Evolutionary conservation across 2,797 vertebrate genomes (phyloP).

Genomic region (Coregonus suidteri): DNA sequence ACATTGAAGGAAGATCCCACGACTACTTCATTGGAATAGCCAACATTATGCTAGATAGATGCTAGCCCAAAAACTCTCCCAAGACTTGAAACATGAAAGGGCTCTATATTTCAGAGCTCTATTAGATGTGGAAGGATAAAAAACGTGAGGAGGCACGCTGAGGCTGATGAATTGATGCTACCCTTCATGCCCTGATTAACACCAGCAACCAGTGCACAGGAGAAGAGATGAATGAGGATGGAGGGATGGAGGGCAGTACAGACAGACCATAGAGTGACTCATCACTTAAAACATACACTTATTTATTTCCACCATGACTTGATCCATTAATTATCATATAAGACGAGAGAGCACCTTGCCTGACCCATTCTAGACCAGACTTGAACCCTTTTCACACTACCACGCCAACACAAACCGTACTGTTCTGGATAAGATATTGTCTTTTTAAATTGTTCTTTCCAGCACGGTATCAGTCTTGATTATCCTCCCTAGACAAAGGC

Average conservation of each 20-base stretch:
- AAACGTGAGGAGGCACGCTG: slow-evolving; percentile 17
- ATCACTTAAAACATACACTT: background rate
- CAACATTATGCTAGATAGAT: background rate
- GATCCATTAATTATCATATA: background rate
- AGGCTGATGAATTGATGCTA: slow-evolving; percentile 46
- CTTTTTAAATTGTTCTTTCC: background rate
- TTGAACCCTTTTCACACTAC: background rate
- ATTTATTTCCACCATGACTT: background rate
- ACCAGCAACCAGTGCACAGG: slow-evolving; percentile 51
- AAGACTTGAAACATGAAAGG: slow-evolving; percentile 46
- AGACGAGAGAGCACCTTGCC: background rate
- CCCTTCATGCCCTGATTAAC: slow-evolving; percentile 58
- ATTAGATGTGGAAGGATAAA: slow-evolving; percentile 54
- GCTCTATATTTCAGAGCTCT: slow-evolving; percentile 48
- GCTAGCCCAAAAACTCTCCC: slow-evolving; percentile 23
- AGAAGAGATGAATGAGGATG: background rate
- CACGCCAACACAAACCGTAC: background rate
- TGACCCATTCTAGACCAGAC: background rate
- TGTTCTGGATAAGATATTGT: background rate
- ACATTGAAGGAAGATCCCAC: background rate
- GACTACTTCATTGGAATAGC: background rate
- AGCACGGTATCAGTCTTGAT: background rate
- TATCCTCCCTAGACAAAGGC: background rate
- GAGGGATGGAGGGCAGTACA: background rate
- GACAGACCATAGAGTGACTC: background rate